phyloP scores from a whole-genome alignment of 2,888 invertebrate genomes.

The Leucophenga maculata region DNA sequence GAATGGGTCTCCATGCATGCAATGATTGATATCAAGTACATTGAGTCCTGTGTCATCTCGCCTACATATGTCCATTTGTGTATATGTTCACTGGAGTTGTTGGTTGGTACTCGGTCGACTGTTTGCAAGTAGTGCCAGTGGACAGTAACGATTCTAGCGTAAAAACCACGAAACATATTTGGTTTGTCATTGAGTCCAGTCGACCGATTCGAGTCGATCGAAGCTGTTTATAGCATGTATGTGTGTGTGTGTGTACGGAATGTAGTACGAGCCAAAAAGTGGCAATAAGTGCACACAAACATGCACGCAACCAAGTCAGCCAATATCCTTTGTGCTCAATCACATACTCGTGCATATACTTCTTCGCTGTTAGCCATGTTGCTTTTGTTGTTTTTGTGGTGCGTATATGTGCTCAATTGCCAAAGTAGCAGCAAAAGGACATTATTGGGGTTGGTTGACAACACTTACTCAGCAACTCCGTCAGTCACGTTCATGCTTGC shows the following conservation, averaged over 20 bases:
- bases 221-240: neutral
- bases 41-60: slow-evolving; percentile 23
- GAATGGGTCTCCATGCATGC: slow-evolving; percentile 23
- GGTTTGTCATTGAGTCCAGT: slow-evolving; percentile 64
- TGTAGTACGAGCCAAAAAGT: slow-evolving; percentile 55
- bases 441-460: too few relatives aligned
- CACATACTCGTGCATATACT: slow-evolving; percentile 9
- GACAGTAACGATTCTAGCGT: slow-evolving; percentile 46
- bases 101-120: slow-evolving; percentile 1
- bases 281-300: slow-evolving; percentile 48
- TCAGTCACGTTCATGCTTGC: too few relatives aligned
- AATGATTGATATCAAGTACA: slow-evolving; percentile 59
- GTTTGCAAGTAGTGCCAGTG: neutral
- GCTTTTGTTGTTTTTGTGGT: slow-evolving; percentile 14
- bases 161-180: slow-evolving; percentile 70
- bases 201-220: slow-evolving; percentile 46
- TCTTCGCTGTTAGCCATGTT: neutral
- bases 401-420: slow-evolving; percentile 31
- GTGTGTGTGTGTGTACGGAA: slow-evolving; percentile 40
- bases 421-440: too few relatives aligned
- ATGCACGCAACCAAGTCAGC: slow-evolving; percentile 12
- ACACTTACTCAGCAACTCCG: too few relatives aligned
- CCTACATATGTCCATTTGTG: slow-evolving; percentile 1
- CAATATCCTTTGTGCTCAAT: slow-evolving; percentile 12
- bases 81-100: neutral